Base-by-base conservation (phyloP, 2,888 invertebrate species). In the Hirtodrosophila cameraria region DNA sequence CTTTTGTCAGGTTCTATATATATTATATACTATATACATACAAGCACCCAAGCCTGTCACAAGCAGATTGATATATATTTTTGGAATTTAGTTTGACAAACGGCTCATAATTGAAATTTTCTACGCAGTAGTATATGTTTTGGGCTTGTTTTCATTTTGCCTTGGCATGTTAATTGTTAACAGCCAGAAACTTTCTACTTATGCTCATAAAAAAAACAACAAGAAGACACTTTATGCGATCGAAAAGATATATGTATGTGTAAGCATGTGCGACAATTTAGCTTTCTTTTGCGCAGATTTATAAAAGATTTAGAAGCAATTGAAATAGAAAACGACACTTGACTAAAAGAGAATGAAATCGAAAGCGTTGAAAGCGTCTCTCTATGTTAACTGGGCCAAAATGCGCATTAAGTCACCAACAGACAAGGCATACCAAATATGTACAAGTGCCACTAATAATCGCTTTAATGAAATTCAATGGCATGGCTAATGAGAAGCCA, bases 351-450 rank as follows among this genome's bases (percentile, higher is more conserved):
- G 78, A 83, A 83, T 80, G 87, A 83, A 83, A 83, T 87, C 87
- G 83, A 83, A 83, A 83, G 81, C 81, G 61, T 59, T 50, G 70
- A 78, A 68, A 67, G 80, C 85, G 45, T 67, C 49, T 60, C 57
- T n/a, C n/a, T n/a, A n/a, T n/a, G n/a, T n/a, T 79, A 87, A 80
- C 68, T 86, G 86, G 83, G 83, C 74, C 86, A 83, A 76, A 71
- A 50, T 36, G 65, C 45, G 61, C 83, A 86, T 87, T 86, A 87
- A 83, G 67, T 80, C 77, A 71, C 59, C 69, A 53, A n/a, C 58
- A 30, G 45, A 11, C 30, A 13, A 54, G 68, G 82, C 87, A 82
- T 82, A 86, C 82, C 84, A 87, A 82, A 85, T 86, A 78, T 52
- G 87, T 68, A 45, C 50, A 54, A 42, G 38, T 55, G 6, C 74